Percentiles rank a stretch among this genome's conserved stretches.
phyloP scores from a whole-genome alignment of 2,888 invertebrate species.

The Philaethria dido region DNA sequence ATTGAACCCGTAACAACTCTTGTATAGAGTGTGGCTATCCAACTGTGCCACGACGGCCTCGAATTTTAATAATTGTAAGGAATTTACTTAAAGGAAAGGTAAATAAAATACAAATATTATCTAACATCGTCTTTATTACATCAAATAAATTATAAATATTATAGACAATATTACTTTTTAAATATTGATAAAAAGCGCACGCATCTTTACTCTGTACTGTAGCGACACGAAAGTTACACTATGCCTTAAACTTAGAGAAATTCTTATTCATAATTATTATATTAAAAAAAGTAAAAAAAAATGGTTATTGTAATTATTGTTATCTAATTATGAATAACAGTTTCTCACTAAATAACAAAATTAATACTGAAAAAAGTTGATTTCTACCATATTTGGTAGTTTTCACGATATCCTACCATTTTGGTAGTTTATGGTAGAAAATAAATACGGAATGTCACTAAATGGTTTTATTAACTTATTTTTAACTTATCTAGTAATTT shows the following conservation, averaged over 20 bases:
- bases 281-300: neutral
- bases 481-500: slow-evolving; percentile 54
- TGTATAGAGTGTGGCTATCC: no score
- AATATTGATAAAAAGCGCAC: slow-evolving; percentile 69
- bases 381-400: slow-evolving; percentile 27
- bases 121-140: slow-evolving; percentile 78
- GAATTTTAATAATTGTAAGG: no score
- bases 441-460: slow-evolving; percentile 59
- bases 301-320: neutral
- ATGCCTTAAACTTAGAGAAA: slow-evolving; percentile 18
- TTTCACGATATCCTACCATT: slow-evolving; percentile 37
- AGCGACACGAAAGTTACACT: slow-evolving; percentile 56
- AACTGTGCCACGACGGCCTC: no score
- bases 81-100: neutral
- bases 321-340: slow-evolving; percentile 24
- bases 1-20: no score
- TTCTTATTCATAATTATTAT: slow-evolving; percentile 12
- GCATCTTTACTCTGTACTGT: slow-evolving; percentile 49
- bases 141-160: slow-evolving; percentile 74
- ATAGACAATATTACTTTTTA: slow-evolving; percentile 62
- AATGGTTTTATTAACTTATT: slow-evolving; percentile 37
- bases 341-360: slow-evolving; percentile 34
- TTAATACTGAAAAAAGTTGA: slow-evolving; percentile 42
- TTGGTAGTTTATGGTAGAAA: slow-evolving; percentile 52
- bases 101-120: slow-evolving; percentile 48